Base-by-base conservation (phyloP, 92 coral and sea anemone genomes). In the Porites evermanni region DNA sequence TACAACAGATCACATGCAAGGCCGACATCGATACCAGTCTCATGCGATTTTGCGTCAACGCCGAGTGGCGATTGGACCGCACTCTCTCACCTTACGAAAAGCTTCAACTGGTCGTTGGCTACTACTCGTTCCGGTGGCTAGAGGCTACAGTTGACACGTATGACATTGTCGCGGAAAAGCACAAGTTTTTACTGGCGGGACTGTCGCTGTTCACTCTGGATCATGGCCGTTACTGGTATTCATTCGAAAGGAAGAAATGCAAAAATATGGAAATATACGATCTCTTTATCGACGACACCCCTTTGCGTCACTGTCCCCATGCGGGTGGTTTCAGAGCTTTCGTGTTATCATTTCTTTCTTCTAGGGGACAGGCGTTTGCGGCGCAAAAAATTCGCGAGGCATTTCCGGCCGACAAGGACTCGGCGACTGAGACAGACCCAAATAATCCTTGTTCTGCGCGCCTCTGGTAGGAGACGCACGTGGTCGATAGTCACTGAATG, bases 11-110 rank as follows among this genome's bases (percentile, higher is more conserved):
- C 52, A 4, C 38, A 14, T 64, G 56, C 52, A 69, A 77, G 69
- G 81, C 81, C 13, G 69, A 29, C 53, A 59, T 77, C 70, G 81
- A 77, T 69, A 44, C 65, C 13, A 75, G 79, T 59, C 79, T 75
- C 2, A 75, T 75, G 79, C n/a, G 47, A 54, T 54, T 59, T 11
- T 75, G 79, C 66, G 79, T 75, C 50, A 50, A 75, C 50, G 18
- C 67, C 51, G 79, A 75, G 17, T 75, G 79, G 64, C 79, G 79
- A 38, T 6, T 54, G 63, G 19, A 19, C 51, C 79, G 79, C 6
- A 9, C 23, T 12, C 50, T 75, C 16, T 75, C 79, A 67, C 79
- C 79, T 7, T 19, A 11, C 17, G 79, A 75, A 67, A 75, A 75
- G 63, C 1, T 20, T 54, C 79, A 75, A 20, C 13, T 75, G 47